Evolutionary conservation across 2,113 vertebrate species (phyloP).

Genomic region (Thalassoma bifasciatum): DNA sequence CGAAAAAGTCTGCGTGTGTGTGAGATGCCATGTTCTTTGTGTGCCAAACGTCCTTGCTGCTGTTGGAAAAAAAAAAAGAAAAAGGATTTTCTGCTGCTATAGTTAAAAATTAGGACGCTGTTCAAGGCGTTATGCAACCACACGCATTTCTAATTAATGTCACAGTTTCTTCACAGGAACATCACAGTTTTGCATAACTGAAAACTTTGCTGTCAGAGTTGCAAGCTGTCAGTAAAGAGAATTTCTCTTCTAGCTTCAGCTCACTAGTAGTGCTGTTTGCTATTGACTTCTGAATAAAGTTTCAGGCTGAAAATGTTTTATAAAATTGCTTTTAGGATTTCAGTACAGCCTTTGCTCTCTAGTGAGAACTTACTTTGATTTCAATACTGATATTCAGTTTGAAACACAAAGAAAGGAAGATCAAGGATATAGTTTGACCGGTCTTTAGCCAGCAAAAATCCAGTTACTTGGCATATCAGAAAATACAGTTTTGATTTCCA

Average conservation of each 20-base stretch:
- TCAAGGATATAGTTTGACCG: too few relatives aligned
- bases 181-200: background rate
- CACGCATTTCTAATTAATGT: background rate
- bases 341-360: too few relatives aligned
- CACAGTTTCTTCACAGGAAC: background rate
- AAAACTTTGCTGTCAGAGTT: background rate
- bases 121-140: background rate
- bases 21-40: slow-evolving; percentile 5
- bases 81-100: background rate
- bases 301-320: too few relatives aligned
- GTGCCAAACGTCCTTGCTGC: slow-evolving; percentile 16
- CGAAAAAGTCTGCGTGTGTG: slow-evolving; percentile 1
- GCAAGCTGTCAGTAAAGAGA: background rate
- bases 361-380: too few relatives aligned
- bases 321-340: too few relatives aligned
- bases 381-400: too few relatives aligned
- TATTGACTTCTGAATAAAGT: background rate
- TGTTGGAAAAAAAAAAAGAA: background rate
- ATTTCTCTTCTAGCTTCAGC: background rate
- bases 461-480: too few relatives aligned
- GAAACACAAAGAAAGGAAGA: too few relatives aligned
- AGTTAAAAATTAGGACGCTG: background rate
- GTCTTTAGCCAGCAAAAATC: too few relatives aligned
- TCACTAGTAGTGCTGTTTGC: background rate
- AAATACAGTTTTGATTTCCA: too few relatives aligned